These are phyloP conservation scores for Nanorana parkeri DNA, from an alignment of 2,113 vertebrate genomes.

Conservation along the genomic window DNA sequence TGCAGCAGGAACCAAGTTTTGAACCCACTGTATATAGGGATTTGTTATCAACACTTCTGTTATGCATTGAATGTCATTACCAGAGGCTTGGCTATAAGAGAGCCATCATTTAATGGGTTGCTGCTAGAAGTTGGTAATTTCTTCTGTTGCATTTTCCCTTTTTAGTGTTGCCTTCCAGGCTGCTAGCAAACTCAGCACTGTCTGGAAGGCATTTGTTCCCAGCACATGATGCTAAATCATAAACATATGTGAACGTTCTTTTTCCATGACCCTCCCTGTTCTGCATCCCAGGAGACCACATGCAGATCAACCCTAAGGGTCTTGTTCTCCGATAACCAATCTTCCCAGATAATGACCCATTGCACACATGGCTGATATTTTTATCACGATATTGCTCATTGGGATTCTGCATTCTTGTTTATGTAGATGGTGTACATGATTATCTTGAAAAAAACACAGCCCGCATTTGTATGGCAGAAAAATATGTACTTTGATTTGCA, in stretches of 20 bases:
- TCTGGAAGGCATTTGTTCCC: conserved; percentile 18
- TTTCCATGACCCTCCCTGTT: neutral
- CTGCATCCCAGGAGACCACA: neutral
- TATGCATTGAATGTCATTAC: no score
- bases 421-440: no score
- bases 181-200: neutral
- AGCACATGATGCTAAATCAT: neutral
- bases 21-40: no score
- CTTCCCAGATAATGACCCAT: neutral
- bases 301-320: neutral
- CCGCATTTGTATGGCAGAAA: no score
- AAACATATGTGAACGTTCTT: conserved; percentile 29
- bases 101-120: neutral
- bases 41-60: no score
- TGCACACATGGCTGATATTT: neutral
- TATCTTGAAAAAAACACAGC: no score
- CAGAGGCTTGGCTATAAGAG: no score
- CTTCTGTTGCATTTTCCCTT: neutral
- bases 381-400: neutral
- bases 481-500: no score
- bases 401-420: no score
- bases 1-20: no score
- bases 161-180: neutral
- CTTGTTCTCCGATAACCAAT: neutral
- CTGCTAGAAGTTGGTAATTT: neutral